Evolutionary conservation across 2,797 vertebrate species (phyloP), one percentile per base, ranked within the genome.

Genomic region (Coreius guichenoti): DNA sequence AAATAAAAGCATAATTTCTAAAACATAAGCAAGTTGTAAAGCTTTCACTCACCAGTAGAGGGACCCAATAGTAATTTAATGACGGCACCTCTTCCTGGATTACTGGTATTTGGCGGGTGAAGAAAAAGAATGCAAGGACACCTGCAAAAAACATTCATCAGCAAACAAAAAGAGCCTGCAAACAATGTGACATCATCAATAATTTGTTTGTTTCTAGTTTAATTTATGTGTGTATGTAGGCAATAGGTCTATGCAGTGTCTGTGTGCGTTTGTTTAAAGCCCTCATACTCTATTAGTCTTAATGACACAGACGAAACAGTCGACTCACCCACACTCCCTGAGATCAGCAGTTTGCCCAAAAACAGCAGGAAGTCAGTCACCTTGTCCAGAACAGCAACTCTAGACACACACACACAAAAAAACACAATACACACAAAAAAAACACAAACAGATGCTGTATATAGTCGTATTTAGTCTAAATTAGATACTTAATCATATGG

Each of bases 41-140:
- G 51, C 1, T 72, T 77, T 80, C 82, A 49, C 97, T 98, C 94
- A 99, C 98, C 98, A 98, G 80, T 75, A 98, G 91, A 8, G 98
- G 98, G 31, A 99, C 95, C 98, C 97, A 99, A 94, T 96, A 97
- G 93, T 97, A 99, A 94, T 99, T 97, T 86, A 99, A 90, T 0
- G 93, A 88, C 0, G 97, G 97, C 47, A 96, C 96, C 89, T 97
- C 95, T 87, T 95, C 93, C 88, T 95, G 93, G 89, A 98, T 93
- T 45, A 92, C 2, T 6, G 96, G 95, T 88, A 99, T 95, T 93
- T 94, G 96, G 83, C 93, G 94, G 26, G 98, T 98, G 94, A 99
- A 99, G 93, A 98, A 96, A 85, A 98, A 96, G 94, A 98, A 99
- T 0, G 96, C 97, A 33, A 99, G 94, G 74, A 96, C 92, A 89